Conservation (phyloP, 1,140 invertebrate genomes). For the Apolygus lucorum region DNA sequence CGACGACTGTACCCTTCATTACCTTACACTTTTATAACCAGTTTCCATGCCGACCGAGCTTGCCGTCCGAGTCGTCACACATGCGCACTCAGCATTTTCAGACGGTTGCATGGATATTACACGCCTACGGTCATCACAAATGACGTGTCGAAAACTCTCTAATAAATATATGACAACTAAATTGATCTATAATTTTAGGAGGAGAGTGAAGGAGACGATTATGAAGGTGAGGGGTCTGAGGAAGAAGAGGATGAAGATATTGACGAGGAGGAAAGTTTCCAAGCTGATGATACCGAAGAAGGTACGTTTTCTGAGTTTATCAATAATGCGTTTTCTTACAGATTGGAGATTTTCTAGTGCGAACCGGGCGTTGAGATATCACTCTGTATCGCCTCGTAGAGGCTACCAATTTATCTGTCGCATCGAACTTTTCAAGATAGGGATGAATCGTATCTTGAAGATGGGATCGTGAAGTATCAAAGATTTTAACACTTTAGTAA, state of each 20-base stretch:
- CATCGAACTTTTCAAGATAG: background rate
- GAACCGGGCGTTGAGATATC: background rate
- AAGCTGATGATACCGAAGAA: slow-evolving; percentile 45
- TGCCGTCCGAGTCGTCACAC: too few relatives aligned
- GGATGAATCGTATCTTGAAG: background rate
- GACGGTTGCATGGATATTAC: too few relatives aligned
- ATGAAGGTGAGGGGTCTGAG: slow-evolving; percentile 53
- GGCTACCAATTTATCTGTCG: background rate
- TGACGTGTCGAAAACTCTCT: too few relatives aligned
- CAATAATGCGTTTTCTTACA: background rate
- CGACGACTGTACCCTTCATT: too few relatives aligned
- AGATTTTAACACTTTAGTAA: background rate
- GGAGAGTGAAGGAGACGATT: slow-evolving; percentile 56
- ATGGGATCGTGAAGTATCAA: background rate
- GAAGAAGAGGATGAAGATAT: slow-evolving; percentile 46
- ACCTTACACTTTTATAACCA: too few relatives aligned
- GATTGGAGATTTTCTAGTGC: background rate
- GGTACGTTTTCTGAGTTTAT: background rate
- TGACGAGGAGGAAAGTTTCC: slow-evolving; percentile 53
- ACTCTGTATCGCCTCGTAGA: background rate
- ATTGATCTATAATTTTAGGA: slow-evolving; percentile 40
- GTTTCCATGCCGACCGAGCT: too few relatives aligned
- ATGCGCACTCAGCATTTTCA: too few relatives aligned
- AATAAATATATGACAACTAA: too few relatives aligned
- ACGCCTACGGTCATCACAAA: too few relatives aligned